Evolutionary conservation across 1,140 invertebrate species (phyloP).

Genomic region (Pachypsylla venusta): DNA sequence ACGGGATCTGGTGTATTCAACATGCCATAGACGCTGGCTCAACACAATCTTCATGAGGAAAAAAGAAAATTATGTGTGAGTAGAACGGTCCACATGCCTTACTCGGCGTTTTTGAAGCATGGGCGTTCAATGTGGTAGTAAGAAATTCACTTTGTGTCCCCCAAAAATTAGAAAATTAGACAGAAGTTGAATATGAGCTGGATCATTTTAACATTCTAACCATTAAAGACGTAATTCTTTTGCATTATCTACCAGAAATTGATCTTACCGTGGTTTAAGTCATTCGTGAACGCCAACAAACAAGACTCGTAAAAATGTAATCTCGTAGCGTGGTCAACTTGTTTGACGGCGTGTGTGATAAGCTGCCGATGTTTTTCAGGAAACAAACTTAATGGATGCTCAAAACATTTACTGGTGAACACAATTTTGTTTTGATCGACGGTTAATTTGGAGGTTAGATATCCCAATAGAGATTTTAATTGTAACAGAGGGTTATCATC

Average conservation of each 20-base stretch:
- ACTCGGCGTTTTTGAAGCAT: no score
- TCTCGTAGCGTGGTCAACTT: constrained; percentile 37
- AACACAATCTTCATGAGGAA: no score
- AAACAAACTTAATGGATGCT: constrained; percentile 35
- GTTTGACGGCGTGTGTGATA: constrained; percentile 39
- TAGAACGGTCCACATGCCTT: no score
- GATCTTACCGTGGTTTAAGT: constrained; percentile 39
- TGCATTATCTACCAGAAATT: neutral
- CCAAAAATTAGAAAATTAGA: constrained; percentile 6
- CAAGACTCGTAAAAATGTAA: constrained; percentile 48
- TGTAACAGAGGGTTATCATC: constrained; percentile 43
- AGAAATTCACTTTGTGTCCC: neutral
- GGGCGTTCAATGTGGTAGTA: neutral
- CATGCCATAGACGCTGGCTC: no score
- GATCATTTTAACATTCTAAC: no score
- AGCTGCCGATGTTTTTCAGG: constrained; percentile 35
- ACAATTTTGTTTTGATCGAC: constrained; percentile 43
- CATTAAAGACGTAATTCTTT: constrained; percentile 12
- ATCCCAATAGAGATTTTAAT: constrained; percentile 45
- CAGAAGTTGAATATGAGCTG: neutral
- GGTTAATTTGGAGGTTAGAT: constrained; percentile 43
- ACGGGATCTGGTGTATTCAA: no score
- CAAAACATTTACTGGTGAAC: constrained; percentile 34
- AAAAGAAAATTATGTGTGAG: no score
- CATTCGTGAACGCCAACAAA: constrained; percentile 44